Conservation (phyloP, 2,888 invertebrate species). For the Ectemnius cavifrons region DNA sequence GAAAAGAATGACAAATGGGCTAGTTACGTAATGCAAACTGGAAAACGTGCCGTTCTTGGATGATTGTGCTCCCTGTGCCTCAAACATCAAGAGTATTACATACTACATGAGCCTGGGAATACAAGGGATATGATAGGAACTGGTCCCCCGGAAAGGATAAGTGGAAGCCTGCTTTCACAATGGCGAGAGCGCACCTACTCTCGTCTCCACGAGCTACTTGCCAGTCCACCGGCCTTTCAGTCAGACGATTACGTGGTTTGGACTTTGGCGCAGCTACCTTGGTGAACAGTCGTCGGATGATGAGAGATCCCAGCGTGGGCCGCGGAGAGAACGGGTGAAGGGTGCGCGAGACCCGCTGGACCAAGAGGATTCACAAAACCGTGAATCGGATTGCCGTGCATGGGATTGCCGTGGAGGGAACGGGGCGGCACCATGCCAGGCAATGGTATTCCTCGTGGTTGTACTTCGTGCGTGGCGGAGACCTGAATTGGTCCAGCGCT, state of each 20-base stretch:
- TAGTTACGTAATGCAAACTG: not conserved
- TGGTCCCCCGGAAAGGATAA: too few species aligned
- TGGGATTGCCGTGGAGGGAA: conserved; percentile 63
- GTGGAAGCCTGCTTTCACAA: too few species aligned
- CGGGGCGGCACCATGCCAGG: conserved; percentile 73
- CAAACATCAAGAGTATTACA: too few species aligned
- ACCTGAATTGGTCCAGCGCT: conserved; percentile 33
- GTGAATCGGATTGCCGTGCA: conserved; percentile 70
- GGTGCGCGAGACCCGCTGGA: conserved; percentile 66
- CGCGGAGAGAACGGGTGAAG: conserved; percentile 57
- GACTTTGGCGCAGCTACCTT: conserved; percentile 60
- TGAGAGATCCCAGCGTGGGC: conserved; percentile 66
- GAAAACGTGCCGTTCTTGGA: too few species aligned
- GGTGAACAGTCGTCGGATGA: conserved; percentile 65
- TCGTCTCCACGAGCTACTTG: too few species aligned
- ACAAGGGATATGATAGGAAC: too few species aligned
- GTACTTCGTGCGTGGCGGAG: conserved; percentile 65
- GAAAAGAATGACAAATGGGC: conserved; percentile 5
- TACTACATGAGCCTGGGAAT: too few species aligned
- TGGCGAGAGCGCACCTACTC: too few species aligned
- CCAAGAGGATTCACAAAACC: conserved; percentile 75
- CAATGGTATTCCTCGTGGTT: conserved; percentile 73
- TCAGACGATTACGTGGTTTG: not conserved
- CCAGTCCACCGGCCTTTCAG: conserved; percentile 39
- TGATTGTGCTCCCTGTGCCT: too few species aligned